Evolutionary conservation across 2,113 vertebrate genomes (phyloP).

Genomic region (Alligator sinensis): DNA sequence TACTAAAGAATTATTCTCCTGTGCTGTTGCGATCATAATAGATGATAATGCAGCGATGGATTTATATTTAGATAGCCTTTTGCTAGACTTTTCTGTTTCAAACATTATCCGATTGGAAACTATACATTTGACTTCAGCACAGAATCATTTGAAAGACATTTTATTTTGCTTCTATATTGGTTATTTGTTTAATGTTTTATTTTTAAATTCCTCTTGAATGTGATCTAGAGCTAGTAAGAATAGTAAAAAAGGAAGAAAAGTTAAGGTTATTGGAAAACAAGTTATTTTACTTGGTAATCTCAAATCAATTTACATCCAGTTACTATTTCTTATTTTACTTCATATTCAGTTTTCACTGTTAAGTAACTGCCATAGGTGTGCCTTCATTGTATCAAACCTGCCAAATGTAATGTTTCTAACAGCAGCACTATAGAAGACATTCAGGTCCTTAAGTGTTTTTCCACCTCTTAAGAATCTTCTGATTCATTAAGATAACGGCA

Average conservation of each 20-base stretch:
- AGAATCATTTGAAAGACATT: background rate
- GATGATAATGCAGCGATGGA: too few relatives aligned
- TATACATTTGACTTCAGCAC: background rate
- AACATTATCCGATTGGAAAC: background rate
- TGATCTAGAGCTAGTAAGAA: accelerated
- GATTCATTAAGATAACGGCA: background rate
- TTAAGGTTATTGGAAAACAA: background rate
- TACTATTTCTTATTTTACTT: background rate
- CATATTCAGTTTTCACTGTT: accelerated
- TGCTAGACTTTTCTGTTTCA: background rate
- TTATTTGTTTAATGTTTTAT: accelerated
- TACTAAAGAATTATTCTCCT: accelerated
- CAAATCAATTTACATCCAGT: background rate
- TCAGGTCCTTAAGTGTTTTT: too few relatives aligned
- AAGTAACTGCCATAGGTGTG: background rate
- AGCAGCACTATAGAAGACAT: background rate
- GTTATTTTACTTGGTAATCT: background rate
- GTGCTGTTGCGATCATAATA: accelerated
- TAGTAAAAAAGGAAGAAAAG: background rate
- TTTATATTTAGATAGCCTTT: background rate
- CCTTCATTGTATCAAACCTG: accelerated
- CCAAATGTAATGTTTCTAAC: background rate
- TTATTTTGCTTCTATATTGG: background rate
- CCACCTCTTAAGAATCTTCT: accelerated
- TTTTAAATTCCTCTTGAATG: background rate